These are phyloP conservation scores for Cabera pusaria DNA, from an alignment of 2,888 invertebrate genomes.

Conservation along the genomic window DNA sequence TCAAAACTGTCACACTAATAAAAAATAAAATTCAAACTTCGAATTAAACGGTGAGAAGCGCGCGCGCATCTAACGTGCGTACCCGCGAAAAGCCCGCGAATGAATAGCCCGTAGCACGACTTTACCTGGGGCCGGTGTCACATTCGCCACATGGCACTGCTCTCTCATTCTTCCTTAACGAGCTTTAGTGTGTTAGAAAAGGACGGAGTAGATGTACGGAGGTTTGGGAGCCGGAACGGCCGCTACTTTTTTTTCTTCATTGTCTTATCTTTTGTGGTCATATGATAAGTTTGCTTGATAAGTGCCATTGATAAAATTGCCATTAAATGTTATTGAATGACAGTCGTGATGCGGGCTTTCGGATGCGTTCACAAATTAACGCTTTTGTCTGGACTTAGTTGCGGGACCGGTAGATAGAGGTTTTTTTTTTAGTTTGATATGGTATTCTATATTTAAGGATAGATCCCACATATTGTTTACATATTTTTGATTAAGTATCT, in stretches of 20 bases:
- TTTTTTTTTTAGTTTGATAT: constrained; percentile 1
- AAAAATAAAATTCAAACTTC: constrained; percentile 38
- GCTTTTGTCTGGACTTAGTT: constrained; percentile 15
- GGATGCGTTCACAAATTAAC: constrained; percentile 24
- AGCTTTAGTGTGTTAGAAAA: constrained; percentile 27
- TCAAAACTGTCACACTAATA: constrained; percentile 31
- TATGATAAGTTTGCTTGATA: constrained; percentile 58
- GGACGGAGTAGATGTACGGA: constrained; percentile 54
- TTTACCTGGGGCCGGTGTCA: constrained; percentile 71
- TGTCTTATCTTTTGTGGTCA: constrained; percentile 69
- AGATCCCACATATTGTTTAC: no score
- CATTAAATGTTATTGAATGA: constrained; percentile 45
- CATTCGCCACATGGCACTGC: constrained; percentile 55
- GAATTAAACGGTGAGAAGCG: constrained; percentile 38
- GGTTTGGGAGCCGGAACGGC: constrained; percentile 69
- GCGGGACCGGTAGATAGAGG: constrained; percentile 2
- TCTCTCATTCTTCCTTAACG: constrained; percentile 44
- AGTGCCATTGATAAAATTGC: constrained; percentile 52
- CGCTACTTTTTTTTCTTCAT: constrained; percentile 42
- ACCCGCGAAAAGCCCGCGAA: constrained; percentile 77
- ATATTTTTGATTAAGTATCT: no score
- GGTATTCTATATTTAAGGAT: no score
- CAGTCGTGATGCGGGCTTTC: constrained; percentile 27
- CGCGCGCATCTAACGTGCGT: constrained; percentile 65
- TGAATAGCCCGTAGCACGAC: constrained; percentile 66